Base-by-base conservation (phyloP, 1,140 invertebrate species). In the Stenopsyche tienmushanensis region DNA sequence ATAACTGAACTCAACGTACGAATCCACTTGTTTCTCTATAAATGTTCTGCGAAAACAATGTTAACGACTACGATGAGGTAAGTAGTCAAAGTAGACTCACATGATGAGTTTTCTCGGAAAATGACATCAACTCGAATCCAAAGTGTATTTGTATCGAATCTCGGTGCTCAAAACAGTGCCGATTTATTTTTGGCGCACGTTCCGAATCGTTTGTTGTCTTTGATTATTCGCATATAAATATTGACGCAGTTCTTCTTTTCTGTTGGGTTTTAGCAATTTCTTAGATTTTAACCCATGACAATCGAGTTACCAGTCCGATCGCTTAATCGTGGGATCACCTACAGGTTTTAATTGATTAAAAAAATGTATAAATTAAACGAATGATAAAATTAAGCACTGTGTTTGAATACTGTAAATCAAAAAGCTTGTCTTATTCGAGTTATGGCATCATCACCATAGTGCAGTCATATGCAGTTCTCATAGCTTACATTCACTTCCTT, bases 121-220 rank as follows among this genome's bases (percentile, higher is more conserved):
- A 47, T 47, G 44, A 47, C 44, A 47, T 47, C 44, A 47, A 47
- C 44, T 9, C 8, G 7, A 15, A 47, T 47, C 44, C 44, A 13
- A 47, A 47, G 18, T 18, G 18, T 34, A 34, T 34, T 15, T 47
- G 44, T 47, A 47, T 47, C 44, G 18, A 7, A 47, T 47, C 44
- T 47, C 44, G 44, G 29, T 20, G 44, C 44, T 47, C 5, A 20
- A 47, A 47, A 47, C 18, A 47, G 44, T 47, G 44, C 44, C 44
- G 44, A 47, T 9, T 47, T 15, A 13, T 47, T 34, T 34, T 34
- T 34, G 29, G 29, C 29, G 13, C 29, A 13, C 29, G 13, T 34
- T 7, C 13, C 13, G 29, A 34, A 34, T 34, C 29, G 13, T 34
- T 34, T 34, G 29, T n/a, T n/a, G n/a, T n/a, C n/a, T n/a, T n/a